A percentile compares a stretch with the other conserved stretches of the same genome.
Evolutionary conservation across 1,140 invertebrate genomes (phyloP).

Genomic region (Mactra quadrangularis): DNA sequence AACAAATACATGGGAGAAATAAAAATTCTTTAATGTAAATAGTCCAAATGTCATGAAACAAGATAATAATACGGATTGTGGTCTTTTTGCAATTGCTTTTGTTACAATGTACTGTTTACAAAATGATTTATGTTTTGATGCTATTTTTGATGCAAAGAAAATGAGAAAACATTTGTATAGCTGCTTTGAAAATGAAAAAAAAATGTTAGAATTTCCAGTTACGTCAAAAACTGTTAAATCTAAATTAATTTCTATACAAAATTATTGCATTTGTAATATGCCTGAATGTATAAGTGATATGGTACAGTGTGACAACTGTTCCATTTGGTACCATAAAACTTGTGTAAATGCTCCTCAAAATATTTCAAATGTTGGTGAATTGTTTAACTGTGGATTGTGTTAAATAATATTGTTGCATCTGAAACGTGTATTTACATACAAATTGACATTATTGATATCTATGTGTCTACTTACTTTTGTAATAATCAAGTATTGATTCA

Average conservation of each 20-base stretch:
- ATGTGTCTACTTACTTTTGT: no score
- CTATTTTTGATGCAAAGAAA: background rate
- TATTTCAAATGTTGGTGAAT: background rate
- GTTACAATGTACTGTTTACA: constrained; percentile 2
- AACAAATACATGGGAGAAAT: background rate
- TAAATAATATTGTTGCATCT: background rate
- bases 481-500: no score
- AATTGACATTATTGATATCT: no score
- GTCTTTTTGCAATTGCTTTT: constrained; percentile 23
- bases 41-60: constrained; percentile 11
- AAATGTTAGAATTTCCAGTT: constrained; percentile 4
- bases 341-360: constrained; percentile 16
- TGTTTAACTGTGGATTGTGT: constrained; percentile 13
- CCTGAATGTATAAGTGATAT: background rate
- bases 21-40: background rate
- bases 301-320: constrained; percentile 11
- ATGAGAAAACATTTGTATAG: background rate
- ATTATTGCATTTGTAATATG: constrained; percentile 31
- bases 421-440: no score
- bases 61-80: constrained; percentile 16
- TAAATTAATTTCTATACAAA: background rate
- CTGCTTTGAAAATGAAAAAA: constrained; percentile 18
- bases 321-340: constrained; percentile 5
- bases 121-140: constrained; percentile 10
- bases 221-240: background rate